Evolutionary conservation across 2,888 invertebrate species (phyloP).

Genomic region (Ennomos quercinarius): DNA sequence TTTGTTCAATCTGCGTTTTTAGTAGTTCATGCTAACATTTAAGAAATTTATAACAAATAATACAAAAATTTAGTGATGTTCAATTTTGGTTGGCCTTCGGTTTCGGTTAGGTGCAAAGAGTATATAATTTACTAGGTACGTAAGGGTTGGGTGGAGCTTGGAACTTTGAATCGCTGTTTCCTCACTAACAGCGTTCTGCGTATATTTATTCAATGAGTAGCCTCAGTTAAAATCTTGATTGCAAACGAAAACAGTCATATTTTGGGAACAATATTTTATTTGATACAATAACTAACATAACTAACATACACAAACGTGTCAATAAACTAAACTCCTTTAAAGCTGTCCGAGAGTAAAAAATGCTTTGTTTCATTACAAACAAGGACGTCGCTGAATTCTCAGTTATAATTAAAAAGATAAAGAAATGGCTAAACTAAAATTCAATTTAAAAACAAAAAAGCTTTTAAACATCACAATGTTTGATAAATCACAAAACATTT

Average conservation of each 20-base stretch:
- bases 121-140: too few species aligned
- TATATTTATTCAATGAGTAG: too few species aligned
- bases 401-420: constrained; percentile 11
- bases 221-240: too few species aligned
- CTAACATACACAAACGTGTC: constrained; percentile 64
- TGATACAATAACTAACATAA: constrained; percentile 67
- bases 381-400: constrained; percentile 9
- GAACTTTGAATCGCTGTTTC: too few species aligned
- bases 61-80: too few species aligned
- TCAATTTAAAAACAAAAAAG: constrained; percentile 7
- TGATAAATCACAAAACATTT: constrained; percentile 24
- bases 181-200: too few species aligned
- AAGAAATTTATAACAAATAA: too few species aligned
- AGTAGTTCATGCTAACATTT: too few species aligned
- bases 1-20: too few species aligned
- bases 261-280: constrained; percentile 59
- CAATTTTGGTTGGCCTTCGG: too few species aligned
- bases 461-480: constrained; percentile 1
- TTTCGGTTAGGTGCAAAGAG: too few species aligned
- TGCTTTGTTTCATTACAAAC: constrained; percentile 51
- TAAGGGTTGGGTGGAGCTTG: too few species aligned
- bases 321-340: constrained; percentile 72
- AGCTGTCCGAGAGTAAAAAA: constrained; percentile 74
- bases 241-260: constrained; percentile 26
- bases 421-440: constrained; percentile 8